phyloP scores from a whole-genome alignment of 64 coral and sea anemone genomes.

The Montipora efflorescens region DNA sequence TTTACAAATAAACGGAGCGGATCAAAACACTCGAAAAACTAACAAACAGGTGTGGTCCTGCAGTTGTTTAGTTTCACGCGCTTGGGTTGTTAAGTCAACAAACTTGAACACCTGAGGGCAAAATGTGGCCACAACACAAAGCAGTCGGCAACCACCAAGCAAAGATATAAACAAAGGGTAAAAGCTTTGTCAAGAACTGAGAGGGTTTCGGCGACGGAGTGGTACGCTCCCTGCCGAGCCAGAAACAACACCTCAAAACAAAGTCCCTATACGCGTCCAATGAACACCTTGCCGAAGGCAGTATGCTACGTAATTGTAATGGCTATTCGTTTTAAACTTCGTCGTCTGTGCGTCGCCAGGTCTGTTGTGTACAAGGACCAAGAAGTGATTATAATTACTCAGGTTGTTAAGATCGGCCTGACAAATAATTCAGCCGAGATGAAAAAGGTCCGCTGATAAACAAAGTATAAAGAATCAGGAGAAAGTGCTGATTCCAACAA shows the following conservation, averaged over 20 bases:
- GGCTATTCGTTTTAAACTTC: not conserved
- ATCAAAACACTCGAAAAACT: not conserved
- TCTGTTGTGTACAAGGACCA: not conserved
- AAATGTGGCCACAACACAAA: constrained; percentile 47
- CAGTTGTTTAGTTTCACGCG: not conserved
- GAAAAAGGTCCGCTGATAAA: no score
- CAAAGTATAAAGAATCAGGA: no score
- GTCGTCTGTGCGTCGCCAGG: not conserved
- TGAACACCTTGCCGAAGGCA: not conserved
- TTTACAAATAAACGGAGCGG: not conserved
- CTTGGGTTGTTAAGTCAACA: constrained; percentile 15
- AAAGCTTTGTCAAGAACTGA: not conserved
- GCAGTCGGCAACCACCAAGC: constrained; percentile 11
- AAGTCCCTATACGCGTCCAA: not conserved
- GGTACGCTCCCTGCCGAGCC: not conserved
- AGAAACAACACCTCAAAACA: constrained; percentile 7
- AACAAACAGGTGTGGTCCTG: not conserved
- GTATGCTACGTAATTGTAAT: not conserved
- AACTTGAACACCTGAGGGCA: constrained; percentile 36
- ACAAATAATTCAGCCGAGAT: no score
- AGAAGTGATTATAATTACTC: no score
- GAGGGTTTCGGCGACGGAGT: not conserved
- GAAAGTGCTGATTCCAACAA: no score
- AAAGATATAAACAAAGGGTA: not conserved
- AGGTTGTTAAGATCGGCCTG: no score